Base-by-base conservation (phyloP, 2,888 invertebrate genomes). In the Xylota segnis region DNA sequence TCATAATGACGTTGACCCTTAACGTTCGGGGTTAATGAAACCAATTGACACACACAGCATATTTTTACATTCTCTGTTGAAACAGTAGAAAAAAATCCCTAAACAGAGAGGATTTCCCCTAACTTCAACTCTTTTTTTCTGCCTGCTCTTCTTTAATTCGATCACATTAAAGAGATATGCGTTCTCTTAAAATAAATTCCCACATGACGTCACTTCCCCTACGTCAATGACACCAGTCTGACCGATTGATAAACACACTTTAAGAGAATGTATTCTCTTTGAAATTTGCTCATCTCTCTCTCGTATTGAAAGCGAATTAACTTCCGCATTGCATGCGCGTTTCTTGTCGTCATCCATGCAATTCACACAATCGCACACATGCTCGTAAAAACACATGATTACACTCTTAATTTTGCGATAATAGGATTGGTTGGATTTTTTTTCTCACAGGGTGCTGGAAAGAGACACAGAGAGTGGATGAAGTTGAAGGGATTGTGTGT, bases 1-100 rank as follows among this genome's bases (percentile, higher is more conserved):
- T 74, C 79, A 54, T 71, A 70, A 71, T 81, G 70, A 84, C 81
- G 84, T 75, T 81, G 84, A 81, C 75, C 81, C 81, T 66, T 81
- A 74, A 81, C 16, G 81, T 76, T 71, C 56, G 90, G 91, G 91
- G 91, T 91, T 91, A 91, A 91, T 91, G 91, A 90, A 91, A 90
- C 90, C 89, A 90, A 91, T 91, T 91, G 90, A 90, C 91, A 91
- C 91, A 91, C 90, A 90, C 81, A 84, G 84, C 75, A 71, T 52
- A 70, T 79, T 76, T 59, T 59, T 65, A 56, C 54, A 14, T 61
- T 83, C 81, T 81, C 81, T 76, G 70, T 61, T 32, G 2, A 52
- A 14, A 43, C 47, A 45, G 37, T 10, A 63, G 54, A 61, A 23
- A 50, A 76, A 71, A 14, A 54, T 77, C 34, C 74, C 68, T 34